These are phyloP conservation scores for Gadus macrocephalus DNA, from an alignment of 2,113 vertebrate species.

Conservation along the genomic window DNA sequence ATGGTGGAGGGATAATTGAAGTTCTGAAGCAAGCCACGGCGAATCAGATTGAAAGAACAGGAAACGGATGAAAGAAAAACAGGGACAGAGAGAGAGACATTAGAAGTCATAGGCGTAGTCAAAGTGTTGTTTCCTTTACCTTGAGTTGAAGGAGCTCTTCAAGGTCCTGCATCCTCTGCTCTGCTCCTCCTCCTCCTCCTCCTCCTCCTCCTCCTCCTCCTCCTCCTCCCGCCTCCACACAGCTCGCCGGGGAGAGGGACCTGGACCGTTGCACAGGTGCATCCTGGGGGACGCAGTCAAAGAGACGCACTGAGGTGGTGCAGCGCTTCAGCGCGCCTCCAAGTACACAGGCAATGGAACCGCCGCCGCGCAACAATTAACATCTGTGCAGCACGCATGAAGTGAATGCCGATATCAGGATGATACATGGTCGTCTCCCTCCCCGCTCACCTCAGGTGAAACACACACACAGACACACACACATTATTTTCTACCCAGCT, in stretches of 20 bases:
- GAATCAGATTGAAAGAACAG: neutral
- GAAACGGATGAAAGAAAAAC: neutral
- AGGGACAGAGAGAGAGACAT: neutral
- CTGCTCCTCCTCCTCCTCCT: constrained; percentile 71
- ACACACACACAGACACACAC: constrained; percentile 38
- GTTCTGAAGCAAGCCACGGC: too few species aligned
- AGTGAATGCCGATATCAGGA: constrained; percentile 92
- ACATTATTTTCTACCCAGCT: constrained; percentile 31
- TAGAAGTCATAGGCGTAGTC: constrained; percentile 10
- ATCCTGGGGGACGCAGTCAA: constrained; percentile 82
- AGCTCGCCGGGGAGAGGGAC: constrained; percentile 88
- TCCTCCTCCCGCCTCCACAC: constrained; percentile 66
- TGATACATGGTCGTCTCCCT: constrained; percentile 68
- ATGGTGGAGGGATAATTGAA: too few species aligned
- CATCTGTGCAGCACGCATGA: constrained; percentile 74
- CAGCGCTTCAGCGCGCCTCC: constrained; percentile 79
- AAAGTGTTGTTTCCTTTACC: constrained; percentile 64
- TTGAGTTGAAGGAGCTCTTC: constrained; percentile 81
- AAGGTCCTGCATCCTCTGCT: constrained; percentile 79
- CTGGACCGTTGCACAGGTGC: constrained; percentile 89
- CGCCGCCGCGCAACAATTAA: constrained; percentile 84
- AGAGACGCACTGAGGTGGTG: constrained; percentile 49
- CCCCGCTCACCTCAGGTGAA: constrained; percentile 55
- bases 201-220: constrained; percentile 56
- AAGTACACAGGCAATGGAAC: constrained; percentile 72